Evolutionary conservation across 2,113 vertebrate species (phyloP).

Genomic region (Rhegmatorhina hoffmannsi): DNA sequence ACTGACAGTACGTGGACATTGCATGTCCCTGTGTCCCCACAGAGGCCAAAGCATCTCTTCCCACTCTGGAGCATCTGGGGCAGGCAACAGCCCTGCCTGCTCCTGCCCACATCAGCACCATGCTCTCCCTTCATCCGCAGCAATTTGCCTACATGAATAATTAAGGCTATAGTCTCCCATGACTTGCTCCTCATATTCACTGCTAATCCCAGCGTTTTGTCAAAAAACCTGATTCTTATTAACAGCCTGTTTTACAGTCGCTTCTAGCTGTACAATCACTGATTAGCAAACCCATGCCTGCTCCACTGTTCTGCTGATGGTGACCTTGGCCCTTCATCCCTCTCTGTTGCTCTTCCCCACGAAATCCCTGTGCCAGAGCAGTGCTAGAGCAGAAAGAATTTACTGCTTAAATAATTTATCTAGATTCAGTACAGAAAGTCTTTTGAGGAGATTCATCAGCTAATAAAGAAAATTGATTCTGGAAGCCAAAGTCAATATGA

Average conservation of each 20-base stretch:
- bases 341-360: not conserved
- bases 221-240: not conserved
- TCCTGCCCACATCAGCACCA: not conserved
- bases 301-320: not conserved
- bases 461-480: slow-evolving; percentile 81
- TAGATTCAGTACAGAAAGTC: slow-evolving; percentile 66
- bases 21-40: fast-evolving
- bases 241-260: not conserved
- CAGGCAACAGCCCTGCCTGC: not conserved
- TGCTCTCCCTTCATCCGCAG: not conserved
- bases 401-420: slow-evolving; percentile 74
- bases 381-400: slow-evolving; percentile 57
- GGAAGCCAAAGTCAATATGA: slow-evolving; percentile 68
- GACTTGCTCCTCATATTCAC: not conserved
- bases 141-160: not conserved
- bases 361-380: slow-evolving; percentile 31
- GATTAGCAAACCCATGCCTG: not conserved
- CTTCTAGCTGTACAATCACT: not conserved
- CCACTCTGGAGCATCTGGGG: not conserved
- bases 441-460: slow-evolving; percentile 73
- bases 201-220: not conserved
- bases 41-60: not conserved
- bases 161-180: not conserved
- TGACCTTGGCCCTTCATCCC: slow-evolving; percentile 58
- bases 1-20: fast-evolving